Evolutionary conservation across 1,140 invertebrate genomes (phyloP), one percentile per base, ranked within the genome.

Genomic region (Tetragonula clypearis): DNA sequence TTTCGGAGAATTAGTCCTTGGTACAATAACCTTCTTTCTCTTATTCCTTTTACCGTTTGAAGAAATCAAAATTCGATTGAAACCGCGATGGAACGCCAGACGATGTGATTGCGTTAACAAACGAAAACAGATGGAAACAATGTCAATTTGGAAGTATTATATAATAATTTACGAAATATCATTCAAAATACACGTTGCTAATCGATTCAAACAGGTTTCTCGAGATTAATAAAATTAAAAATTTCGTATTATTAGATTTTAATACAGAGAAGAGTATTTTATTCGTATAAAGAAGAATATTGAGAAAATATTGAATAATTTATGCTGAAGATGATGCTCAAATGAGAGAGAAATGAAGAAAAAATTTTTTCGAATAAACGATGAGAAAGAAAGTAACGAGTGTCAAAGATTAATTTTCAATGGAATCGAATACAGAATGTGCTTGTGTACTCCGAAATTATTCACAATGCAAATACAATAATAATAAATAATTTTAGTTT

Each of bases 1-100:
- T 23, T 77, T 77, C 58, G 56, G 19, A 41, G 75, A 75, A 75
- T 58, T 21, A 49, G 73, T 35, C 73, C 73, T 75, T 58, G 73
- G 23, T 58, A 58, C 55, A 58, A 58, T 23, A 58, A 75, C 19
- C 26, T 75, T 75, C 19, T 75, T 75, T 35, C 74, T 58, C 23
- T n/a, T n/a, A 12, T 26, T 73, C 49, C 55, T 15, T 73, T 55
- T 73, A 6, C 0, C n/a, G n/a, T 14, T 8, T 15, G 41, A 15
- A 49, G 41, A 23, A 49, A 49, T n/a, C 49, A n/a, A 53, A 73
- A 55, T 55, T 73, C n/a, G 30, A 76, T 58, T 76, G 60, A 76
- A 41, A 11, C 26, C n/a, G 35, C 21, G 35, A 58, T 26, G 26
- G 17, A 35, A 73, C 8, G 19, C 15, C 49, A 26, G n/a, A 14